Percentiles rank a stretch among this genome's conserved stretches.
These are phyloP conservation scores for Branchellion lobata DNA, from an alignment of 2,888 invertebrate species.

Conservation along the genomic window DNA sequence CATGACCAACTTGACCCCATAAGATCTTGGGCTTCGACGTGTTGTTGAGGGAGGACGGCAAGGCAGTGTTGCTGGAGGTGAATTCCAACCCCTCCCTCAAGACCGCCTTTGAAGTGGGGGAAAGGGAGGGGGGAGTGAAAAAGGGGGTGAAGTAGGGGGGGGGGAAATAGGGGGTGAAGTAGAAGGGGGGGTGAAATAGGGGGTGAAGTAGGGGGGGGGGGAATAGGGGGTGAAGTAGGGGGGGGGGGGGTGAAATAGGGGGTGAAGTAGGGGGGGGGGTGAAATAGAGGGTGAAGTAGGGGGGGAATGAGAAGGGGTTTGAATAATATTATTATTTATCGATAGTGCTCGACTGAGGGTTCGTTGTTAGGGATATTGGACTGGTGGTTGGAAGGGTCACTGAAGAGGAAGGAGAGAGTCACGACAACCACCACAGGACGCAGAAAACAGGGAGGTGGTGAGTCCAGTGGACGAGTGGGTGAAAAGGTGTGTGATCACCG, in stretches of 20 bases:
- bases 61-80: conserved; percentile 64
- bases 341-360: too few species aligned
- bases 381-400: too few species aligned
- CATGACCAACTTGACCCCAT: neutral
- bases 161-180: conserved; percentile 53
- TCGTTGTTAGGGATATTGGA: too few species aligned
- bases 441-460: too few species aligned
- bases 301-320: too few species aligned
- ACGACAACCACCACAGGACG: too few species aligned
- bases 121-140: too few species aligned
- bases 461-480: conserved; percentile 62
- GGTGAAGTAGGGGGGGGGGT: too few species aligned
- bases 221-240: conserved; percentile 54
- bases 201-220: conserved; percentile 54
- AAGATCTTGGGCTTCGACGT: conserved; percentile 66
- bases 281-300: too few species aligned
- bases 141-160: too few species aligned
- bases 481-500: conserved; percentile 63
- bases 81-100: conserved; percentile 65
- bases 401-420: too few species aligned
- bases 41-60: conserved; percentile 61
- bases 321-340: too few species aligned
- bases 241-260: conserved; percentile 64
- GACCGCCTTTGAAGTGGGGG: conserved; percentile 60
- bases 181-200: conserved; percentile 63